Evolutionary conservation across 1,140 invertebrate genomes (phyloP), one percentile per base, ranked within the genome.

Genomic region (Drosophila mauritiana): DNA sequence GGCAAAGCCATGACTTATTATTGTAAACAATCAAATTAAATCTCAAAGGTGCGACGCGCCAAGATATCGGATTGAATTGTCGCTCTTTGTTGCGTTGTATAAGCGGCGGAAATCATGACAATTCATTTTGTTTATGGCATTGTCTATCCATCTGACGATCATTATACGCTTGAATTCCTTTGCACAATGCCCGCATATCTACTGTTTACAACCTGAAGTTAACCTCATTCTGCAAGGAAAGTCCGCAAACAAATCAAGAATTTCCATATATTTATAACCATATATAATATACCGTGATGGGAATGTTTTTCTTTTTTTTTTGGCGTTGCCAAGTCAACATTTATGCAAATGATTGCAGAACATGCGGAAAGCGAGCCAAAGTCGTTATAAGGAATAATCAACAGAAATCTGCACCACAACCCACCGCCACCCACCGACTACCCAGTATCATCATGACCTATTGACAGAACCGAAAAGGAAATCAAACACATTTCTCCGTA

Each of bases 91-190:
- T 78, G 68, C 51, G 57, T 85, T 78, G 64, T 78, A 54, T 73
- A 73, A 68, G 74, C 74, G 79, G 74, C 82, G 82, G 78, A 85
- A 85, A 88, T 85, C 68, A 82, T 82, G 83, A 78, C 82, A 85
- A 82, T 88, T 77, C 65, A 70, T 78, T 88, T 75, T 58, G 63
- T 78, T 78, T 88, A 85, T 86, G 78, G 81, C 69, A 77, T 88
- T 85, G 81, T 73, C 49, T 49, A 73, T 55, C 68, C 70, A 52
- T 63, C 52, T 54, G 72, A 74, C 73, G 63, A 77, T 85, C 70
- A 80, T 85, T 73, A 76, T 63, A 64, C 78, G 73, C 83, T 84
- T 85, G 72, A 76, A 74, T 85, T 58, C 64, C 78, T 80, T 62
- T 63, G 49, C 62, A 76, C 73, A 64, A 80, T 65, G 43, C 53